Conservation (phyloP, 2,113 vertebrate species). For the Garra rufa region DNA sequence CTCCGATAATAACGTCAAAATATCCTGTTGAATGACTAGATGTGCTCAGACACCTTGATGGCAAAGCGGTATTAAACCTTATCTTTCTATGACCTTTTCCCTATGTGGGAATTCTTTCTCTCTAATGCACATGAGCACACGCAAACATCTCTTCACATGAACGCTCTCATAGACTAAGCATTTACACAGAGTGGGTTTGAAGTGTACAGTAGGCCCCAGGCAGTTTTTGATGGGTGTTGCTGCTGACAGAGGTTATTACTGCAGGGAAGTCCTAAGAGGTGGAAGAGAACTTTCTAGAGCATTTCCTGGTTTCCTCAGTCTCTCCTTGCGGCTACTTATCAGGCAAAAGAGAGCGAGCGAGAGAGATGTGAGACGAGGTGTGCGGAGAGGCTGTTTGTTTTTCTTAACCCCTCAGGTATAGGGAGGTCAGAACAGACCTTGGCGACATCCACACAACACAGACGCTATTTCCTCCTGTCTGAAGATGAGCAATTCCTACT, state of each 20-base stretch:
- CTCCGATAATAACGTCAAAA: not conserved
- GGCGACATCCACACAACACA: not conserved
- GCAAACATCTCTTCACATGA: slow-evolving; percentile 26
- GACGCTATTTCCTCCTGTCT: not conserved
- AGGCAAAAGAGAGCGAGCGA: not conserved
- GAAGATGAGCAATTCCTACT: slow-evolving; percentile 1
- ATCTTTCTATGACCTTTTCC: slow-evolving; percentile 16
- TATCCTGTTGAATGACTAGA: not conserved
- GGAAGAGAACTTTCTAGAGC: slow-evolving; percentile 33
- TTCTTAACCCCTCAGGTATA: slow-evolving; percentile 22
- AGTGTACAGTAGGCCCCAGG: slow-evolving; percentile 44
- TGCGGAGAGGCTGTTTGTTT: slow-evolving; percentile 31
- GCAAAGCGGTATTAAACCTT: slow-evolving; percentile 3
- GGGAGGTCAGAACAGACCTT: slow-evolving; percentile 22
- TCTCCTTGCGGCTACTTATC: slow-evolving; percentile 25
- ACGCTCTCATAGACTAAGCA: slow-evolving; percentile 32
- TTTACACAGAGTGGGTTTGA: slow-evolving; percentile 53
- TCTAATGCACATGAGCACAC: slow-evolving; percentile 22
- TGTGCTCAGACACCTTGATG: slow-evolving; percentile 12
- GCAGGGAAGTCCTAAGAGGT: slow-evolving; percentile 42
- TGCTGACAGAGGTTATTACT: slow-evolving; percentile 56
- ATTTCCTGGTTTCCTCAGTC: slow-evolving; percentile 26
- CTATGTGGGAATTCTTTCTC: not conserved
- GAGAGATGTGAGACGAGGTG: slow-evolving; percentile 4
- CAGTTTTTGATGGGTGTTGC: slow-evolving; percentile 48